Base-by-base conservation (phyloP, 2,888 invertebrate species). In the Rhaphigaster nebulosa region DNA sequence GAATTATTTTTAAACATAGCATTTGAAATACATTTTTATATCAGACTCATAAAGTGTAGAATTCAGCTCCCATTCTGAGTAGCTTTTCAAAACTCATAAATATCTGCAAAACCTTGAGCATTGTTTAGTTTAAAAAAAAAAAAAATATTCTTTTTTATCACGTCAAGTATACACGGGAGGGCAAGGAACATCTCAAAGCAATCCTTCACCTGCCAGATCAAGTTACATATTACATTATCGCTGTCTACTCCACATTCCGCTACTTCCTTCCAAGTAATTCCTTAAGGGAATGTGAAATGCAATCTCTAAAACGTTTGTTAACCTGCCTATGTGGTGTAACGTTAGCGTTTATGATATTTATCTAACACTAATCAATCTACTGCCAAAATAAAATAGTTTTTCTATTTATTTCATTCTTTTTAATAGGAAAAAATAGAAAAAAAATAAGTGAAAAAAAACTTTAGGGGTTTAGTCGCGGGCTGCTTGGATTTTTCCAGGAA, bases 151-250 rank as follows among this genome's bases (percentile, higher is more conserved):
- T n/a, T 76, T n/a, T 29, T 29, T 65, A 76, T 76, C 34, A 76
- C 70, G 70, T 34, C 70, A 76, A 38, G 70, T 23, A 76, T 76
- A 76, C 70, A 76, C 20, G 38, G 20, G 34, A 23, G 70, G 8
- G 70, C 5, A 0, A 2, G 70, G 70, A 76, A 76, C 20, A 76
- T 76, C 70, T 76, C 70, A 76, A 34, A 76, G 70, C 70, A 76
- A 76, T 76, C 70, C 34, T 38, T 76, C 70, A 76, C 70, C 6
- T 34, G 70, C 70, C 70, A 76, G 38, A 34, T 76, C 70, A 76
- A 38, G 70, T 76, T 76, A 76, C 70, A 76, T 76, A 76, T 76
- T 76, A 76, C 38, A 76, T 76, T 76, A 76, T 76, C 34, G 70
- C 70, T 76, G 70, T 38, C 70, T 76, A 8, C 20, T 76, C 18